Evolutionary conservation across 2,888 invertebrate species (phyloP).

Genomic region (Platycheirus albimanus): DNA sequence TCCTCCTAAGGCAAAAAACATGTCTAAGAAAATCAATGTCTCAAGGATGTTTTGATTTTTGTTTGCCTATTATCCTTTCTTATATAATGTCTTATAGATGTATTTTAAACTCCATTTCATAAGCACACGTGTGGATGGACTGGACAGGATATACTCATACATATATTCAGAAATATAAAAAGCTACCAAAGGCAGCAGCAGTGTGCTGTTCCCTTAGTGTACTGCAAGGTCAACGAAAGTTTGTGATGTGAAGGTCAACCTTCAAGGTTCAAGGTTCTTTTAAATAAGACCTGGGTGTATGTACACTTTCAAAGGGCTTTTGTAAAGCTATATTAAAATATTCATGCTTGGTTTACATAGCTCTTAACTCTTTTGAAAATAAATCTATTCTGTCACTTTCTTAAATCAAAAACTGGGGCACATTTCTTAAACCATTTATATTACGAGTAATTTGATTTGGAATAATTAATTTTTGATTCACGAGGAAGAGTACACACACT

Average conservation of each 20-base stretch:
- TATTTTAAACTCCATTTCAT: not conserved
- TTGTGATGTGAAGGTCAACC: conserved; percentile 22
- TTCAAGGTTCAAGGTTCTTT: conserved; percentile 27
- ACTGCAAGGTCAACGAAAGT: conserved; percentile 21
- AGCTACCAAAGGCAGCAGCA: too few relatives aligned
- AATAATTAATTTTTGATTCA: too few relatives aligned
- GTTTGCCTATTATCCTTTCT: not conserved
- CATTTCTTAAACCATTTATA: too few relatives aligned
- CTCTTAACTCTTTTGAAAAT: too few relatives aligned
- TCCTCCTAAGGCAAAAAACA: conserved; percentile 1
- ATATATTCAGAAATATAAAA: too few relatives aligned
- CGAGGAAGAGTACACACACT: too few relatives aligned
- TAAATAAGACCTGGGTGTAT: not conserved
- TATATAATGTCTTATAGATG: not conserved
- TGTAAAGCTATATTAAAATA: not conserved
- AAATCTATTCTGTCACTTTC: too few relatives aligned
- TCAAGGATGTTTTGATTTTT: conserved; percentile 36
- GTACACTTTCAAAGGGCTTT: not conserved
- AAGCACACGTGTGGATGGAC: not conserved
- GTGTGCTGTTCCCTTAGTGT: not conserved
- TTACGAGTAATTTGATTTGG: too few relatives aligned
- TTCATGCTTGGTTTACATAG: too few relatives aligned
- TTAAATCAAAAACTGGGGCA: too few relatives aligned
- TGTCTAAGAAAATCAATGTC: conserved; percentile 57
- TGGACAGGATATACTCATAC: too few relatives aligned